These are phyloP conservation scores for Ptychadena robeensis DNA, from an alignment of 2,797 vertebrate genomes.

Conservation along the genomic window DNA sequence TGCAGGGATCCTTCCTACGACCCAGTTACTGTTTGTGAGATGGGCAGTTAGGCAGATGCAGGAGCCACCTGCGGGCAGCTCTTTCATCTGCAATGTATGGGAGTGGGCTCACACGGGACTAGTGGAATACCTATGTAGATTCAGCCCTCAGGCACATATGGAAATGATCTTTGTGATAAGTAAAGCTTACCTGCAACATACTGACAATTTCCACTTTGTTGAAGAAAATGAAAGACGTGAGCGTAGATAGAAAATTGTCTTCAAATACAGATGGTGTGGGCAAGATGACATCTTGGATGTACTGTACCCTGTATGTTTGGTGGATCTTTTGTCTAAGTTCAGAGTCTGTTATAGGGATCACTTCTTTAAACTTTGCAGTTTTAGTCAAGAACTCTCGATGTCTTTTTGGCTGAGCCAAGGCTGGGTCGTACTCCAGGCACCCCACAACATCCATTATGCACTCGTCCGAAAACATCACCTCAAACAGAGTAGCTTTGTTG, in stretches of 20 bases:
- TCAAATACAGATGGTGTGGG: constrained; percentile 98
- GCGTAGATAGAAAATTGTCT: constrained; percentile 98
- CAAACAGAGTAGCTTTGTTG: constrained; percentile 97
- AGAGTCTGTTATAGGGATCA: constrained; percentile 98
- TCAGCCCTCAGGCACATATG: not conserved
- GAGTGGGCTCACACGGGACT: too few relatives aligned
- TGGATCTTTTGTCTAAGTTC: constrained; percentile 99
- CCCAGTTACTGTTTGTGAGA: too few relatives aligned
- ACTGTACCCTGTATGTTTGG: constrained; percentile 98
- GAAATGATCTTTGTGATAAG: not conserved
- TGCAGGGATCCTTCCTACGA: too few relatives aligned
- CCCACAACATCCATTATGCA: constrained; percentile 99
- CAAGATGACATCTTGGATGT: constrained; percentile 99
- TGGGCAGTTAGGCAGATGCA: too few relatives aligned
- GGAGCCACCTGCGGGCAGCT: too few relatives aligned
- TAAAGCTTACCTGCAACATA: constrained; percentile 93
- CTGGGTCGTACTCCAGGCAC: constrained; percentile 96
- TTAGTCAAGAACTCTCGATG: constrained; percentile 98
- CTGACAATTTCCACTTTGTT: constrained; percentile 99
- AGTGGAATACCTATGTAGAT: not conserved
- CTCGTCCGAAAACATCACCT: constrained; percentile 99
- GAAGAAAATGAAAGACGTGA: constrained; percentile 99
- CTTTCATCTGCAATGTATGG: too few relatives aligned
- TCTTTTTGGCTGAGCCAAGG: constrained; percentile 93
- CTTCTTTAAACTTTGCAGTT: constrained; percentile 98